Percentiles rank a stretch among this genome's conserved stretches.
Evolutionary conservation across 2,113 vertebrate genomes (phyloP).

Genomic region (Pseudorasbora parva): DNA sequence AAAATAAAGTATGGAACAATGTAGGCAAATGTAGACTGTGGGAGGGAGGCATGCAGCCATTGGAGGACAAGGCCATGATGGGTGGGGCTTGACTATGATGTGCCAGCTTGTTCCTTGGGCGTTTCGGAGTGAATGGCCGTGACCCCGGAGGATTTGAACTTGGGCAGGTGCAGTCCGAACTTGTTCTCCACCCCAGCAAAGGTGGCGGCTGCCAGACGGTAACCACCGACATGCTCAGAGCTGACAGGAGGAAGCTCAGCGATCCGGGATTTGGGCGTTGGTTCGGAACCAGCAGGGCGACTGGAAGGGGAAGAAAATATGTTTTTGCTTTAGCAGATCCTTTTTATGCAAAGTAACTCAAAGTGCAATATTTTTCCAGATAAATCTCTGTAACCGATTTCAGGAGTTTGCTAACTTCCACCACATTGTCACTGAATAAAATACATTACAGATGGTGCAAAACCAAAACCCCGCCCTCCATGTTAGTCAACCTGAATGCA

Average conservation of each 20-base stretch:
- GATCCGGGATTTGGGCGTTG: conserved; percentile 88
- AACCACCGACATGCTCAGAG: conserved; percentile 91
- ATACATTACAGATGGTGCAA: background rate
- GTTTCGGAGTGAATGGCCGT: conserved; percentile 72
- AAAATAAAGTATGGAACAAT: conserved; percentile 38
- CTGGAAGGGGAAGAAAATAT: conserved; percentile 64
- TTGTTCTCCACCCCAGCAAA: conserved; percentile 98
- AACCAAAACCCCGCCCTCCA: background rate
- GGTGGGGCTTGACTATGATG: conserved; percentile 59
- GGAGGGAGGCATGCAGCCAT: conserved; percentile 78
- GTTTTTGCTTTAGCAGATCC: background rate
- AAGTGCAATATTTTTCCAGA: background rate
- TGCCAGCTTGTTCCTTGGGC: conserved; percentile 47
- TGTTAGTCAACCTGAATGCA: background rate
- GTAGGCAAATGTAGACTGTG: conserved; percentile 68
- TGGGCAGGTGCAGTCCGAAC: conserved; percentile 96
- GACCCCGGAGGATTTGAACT: conserved; percentile 84
- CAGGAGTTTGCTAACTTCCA: background rate
- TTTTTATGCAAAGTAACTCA: background rate
- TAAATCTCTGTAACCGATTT: background rate
- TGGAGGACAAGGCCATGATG: conserved; percentile 57
- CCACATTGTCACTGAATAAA: background rate
- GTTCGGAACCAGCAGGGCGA: conserved; percentile 86
- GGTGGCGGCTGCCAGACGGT: conserved; percentile 93
- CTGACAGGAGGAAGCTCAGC: conserved; percentile 91